Conservation (phyloP, 2,888 invertebrate species). For the Nematopogon swammerdamellus region DNA sequence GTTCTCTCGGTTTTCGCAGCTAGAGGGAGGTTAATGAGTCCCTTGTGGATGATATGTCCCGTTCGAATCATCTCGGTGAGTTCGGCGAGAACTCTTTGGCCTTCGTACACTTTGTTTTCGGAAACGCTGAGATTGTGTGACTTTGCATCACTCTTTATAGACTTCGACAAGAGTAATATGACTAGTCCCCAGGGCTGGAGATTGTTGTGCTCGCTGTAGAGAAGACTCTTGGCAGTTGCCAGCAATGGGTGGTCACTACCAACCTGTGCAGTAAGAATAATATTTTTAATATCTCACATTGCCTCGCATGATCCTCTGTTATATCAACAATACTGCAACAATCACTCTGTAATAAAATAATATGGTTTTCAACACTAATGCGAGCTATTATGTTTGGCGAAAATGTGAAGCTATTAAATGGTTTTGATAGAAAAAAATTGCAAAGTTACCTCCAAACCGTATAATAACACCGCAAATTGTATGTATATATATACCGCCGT, state of each 20-base stretch:
- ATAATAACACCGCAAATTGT: too few species aligned
- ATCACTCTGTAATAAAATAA: too few species aligned
- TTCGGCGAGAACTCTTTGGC: slow-evolving; percentile 54
- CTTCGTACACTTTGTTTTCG: slow-evolving; percentile 52
- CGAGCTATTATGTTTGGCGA: too few species aligned
- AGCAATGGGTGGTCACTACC: slow-evolving; percentile 84
- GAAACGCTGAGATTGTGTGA: slow-evolving; percentile 52
- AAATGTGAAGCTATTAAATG: too few species aligned
- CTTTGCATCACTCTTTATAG: slow-evolving; percentile 40
- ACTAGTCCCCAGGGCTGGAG: slow-evolving; percentile 85
- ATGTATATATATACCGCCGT: too few species aligned
- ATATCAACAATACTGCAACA: too few species aligned
- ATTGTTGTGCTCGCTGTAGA: slow-evolving; percentile 79
- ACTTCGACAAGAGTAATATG: slow-evolving; percentile 78
- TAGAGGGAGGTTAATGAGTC: slow-evolving; percentile 36
- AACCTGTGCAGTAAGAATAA: slow-evolving; percentile 34
- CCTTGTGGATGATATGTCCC: slow-evolving; percentile 78
- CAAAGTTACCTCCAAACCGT: too few species aligned
- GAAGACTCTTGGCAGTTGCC: slow-evolving; percentile 77
- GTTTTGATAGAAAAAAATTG: too few species aligned
- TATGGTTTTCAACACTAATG: too few species aligned
- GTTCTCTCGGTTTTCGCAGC: slow-evolving; percentile 50
- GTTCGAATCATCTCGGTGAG: slow-evolving; percentile 88
- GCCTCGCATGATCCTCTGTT: too few species aligned
- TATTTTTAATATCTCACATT: too few species aligned